Conservation (phyloP, 1,140 invertebrate genomes). For the Ceratitis capitata region DNA sequence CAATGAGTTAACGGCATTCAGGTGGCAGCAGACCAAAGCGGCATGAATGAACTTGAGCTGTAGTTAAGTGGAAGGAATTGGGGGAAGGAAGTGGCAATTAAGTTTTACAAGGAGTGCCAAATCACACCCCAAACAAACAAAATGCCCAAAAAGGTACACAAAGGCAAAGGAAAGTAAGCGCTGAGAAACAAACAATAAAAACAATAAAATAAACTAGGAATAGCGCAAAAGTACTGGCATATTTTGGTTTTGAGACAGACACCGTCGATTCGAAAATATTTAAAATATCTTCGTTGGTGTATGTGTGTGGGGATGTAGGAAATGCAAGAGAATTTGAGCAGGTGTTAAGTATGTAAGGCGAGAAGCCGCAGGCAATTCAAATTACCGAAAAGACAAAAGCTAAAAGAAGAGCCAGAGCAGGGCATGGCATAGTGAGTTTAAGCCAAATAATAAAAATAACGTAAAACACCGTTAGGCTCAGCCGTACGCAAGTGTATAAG, state of each 20-base stretch:
- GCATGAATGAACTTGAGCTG: not conserved
- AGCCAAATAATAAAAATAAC: not conserved
- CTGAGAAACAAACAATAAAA: not conserved
- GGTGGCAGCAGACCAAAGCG: not conserved
- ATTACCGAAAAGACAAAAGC: slow-evolving; percentile 30
- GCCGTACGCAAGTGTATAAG: not conserved
- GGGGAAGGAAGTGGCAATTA: slow-evolving; percentile 2
- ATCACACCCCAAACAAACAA: slow-evolving; percentile 14
- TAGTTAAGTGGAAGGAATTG: not conserved
- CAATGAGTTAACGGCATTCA: slow-evolving; percentile 20
- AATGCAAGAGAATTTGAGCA: slow-evolving; percentile 27
- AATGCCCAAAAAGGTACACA: not conserved
- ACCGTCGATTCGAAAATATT: not conserved
- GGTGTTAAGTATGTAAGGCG: slow-evolving; percentile 32
- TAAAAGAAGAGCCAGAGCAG: not conserved
- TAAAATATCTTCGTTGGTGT: not conserved
- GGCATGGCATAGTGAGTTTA: too few relatives aligned
- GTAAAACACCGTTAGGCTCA: not conserved
- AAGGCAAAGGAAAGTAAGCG: not conserved
- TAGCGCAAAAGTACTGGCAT: not conserved
- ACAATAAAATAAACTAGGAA: slow-evolving; percentile 9
- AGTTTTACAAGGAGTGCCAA: slow-evolving; percentile 31
- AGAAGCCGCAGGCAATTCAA: slow-evolving; percentile 32
- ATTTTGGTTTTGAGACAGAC: not conserved
- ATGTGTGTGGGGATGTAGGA: not conserved